These are phyloP conservation scores for Odontamblyopus lacepedii DNA, from an alignment of 2,797 vertebrate genomes.

Conservation along the genomic window DNA sequence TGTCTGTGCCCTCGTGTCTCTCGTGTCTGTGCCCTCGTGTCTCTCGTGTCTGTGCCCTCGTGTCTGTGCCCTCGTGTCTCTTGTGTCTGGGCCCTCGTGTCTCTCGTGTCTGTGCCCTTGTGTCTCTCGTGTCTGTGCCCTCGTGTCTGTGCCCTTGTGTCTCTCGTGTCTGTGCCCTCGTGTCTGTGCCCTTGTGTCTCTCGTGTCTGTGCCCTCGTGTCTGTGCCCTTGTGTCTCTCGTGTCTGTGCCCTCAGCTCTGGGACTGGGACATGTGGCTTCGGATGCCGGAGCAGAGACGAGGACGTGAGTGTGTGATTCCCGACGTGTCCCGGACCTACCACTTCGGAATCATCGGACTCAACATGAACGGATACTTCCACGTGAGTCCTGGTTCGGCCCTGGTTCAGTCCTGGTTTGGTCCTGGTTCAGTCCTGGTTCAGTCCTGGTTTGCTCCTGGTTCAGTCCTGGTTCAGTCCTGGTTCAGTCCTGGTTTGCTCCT, in stretches of 20 bases:
- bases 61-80: not conserved
- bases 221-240: not conserved
- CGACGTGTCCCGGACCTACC: slow-evolving; percentile 93
- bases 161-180: not conserved
- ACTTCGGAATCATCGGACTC: slow-evolving; percentile 96
- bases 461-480: not conserved
- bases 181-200: not conserved
- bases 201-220: rapidly evolving
- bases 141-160: not conserved
- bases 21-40: not conserved
- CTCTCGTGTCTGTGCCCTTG: too few species aligned
- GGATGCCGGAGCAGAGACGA: slow-evolving; percentile 95
- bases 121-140: too few species aligned
- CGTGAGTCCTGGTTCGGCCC: slow-evolving; percentile 72
- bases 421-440: slow-evolving; percentile 27
- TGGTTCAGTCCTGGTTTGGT: not conserved
- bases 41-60: not conserved
- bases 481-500: slow-evolving; percentile 30
- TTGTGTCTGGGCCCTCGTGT: too few species aligned
- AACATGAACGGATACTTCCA: slow-evolving; percentile 99
- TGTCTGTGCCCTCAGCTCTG: slow-evolving; percentile 80
- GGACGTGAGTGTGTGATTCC: slow-evolving; percentile 94
- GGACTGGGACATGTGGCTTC: slow-evolving; percentile 99
- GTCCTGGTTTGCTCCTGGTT: not conserved
- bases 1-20: not conserved